A percentile compares a stretch with the other conserved stretches of the same genome.
These are phyloP conservation scores for Ceratina calcarata DNA, from an alignment of 1,140 invertebrate species.

Conservation along the genomic window DNA sequence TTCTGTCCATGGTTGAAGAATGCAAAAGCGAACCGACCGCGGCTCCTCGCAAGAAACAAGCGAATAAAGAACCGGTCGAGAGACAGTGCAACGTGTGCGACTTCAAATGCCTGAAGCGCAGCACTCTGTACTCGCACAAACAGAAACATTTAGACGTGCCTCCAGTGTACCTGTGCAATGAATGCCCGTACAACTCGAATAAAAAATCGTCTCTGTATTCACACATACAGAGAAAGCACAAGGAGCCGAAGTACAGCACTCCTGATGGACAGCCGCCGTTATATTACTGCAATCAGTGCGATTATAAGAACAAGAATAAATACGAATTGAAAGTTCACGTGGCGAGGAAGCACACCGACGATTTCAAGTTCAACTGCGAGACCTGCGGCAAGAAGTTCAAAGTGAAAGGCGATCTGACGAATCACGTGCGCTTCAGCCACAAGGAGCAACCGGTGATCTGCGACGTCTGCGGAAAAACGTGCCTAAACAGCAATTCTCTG, in stretches of 20 bases:
- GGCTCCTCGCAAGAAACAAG: background rate
- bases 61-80: background rate
- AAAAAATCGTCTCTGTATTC: constrained; percentile 73
- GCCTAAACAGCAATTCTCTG: constrained; percentile 76
- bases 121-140: constrained; percentile 81
- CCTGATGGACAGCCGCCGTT: constrained; percentile 62
- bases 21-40: background rate
- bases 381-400: constrained; percentile 82
- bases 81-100: constrained; percentile 73
- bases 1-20: background rate
- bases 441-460: constrained; percentile 86
- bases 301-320: constrained; percentile 78
- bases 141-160: constrained; percentile 74
- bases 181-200: constrained; percentile 71
- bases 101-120: constrained; percentile 80
- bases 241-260: background rate
- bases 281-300: constrained; percentile 73
- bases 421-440: constrained; percentile 84
- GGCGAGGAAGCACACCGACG: constrained; percentile 76
- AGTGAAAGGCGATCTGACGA: constrained; percentile 82
- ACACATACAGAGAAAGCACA: constrained; percentile 75
- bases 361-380: constrained; percentile 80
- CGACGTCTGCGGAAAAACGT: constrained; percentile 84
- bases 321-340: constrained; percentile 78
- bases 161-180: constrained; percentile 68